phyloP scores from a whole-genome alignment of 2,113 vertebrate species.

The Scortum barcoo region DNA sequence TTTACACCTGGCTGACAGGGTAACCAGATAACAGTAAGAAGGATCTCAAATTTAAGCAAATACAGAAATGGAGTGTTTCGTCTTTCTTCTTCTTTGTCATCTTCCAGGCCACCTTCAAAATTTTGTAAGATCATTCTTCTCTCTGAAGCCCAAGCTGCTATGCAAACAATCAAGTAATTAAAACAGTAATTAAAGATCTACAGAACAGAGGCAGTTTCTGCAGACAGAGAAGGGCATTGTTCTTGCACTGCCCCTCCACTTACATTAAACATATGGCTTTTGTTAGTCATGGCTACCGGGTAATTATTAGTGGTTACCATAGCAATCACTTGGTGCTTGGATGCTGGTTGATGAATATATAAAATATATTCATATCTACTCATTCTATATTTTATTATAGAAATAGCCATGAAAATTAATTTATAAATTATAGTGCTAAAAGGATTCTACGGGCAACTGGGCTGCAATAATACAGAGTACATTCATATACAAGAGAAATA shows the following conservation, averaged over 20 bases:
- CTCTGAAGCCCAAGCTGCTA: background rate
- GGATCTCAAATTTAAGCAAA: background rate
- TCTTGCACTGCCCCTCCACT: background rate
- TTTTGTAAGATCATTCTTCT: constrained; percentile 3
- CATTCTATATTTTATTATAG: background rate
- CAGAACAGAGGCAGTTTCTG: background rate
- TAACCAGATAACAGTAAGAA: too few species aligned
- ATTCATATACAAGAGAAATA: background rate
- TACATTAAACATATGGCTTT: background rate
- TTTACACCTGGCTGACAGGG: background rate
- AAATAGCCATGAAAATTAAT: background rate
- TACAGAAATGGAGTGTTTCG: background rate
- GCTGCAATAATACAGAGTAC: background rate
- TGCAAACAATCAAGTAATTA: constrained; percentile 7
- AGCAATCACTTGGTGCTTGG: background rate
- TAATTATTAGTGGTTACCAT: background rate
- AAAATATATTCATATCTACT: background rate
- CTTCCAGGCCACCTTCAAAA: background rate
- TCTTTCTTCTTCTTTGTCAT: too few species aligned
- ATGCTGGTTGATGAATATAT: background rate
- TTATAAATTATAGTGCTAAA: background rate
- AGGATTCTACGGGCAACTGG: background rate
- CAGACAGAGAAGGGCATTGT: background rate
- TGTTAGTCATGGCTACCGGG: background rate
- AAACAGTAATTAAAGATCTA: background rate